Percentiles rank a stretch among this genome's conserved stretches.
These are phyloP conservation scores for Cephalotes varians DNA, from an alignment of 2,888 invertebrate genomes.

Conservation along the genomic window DNA sequence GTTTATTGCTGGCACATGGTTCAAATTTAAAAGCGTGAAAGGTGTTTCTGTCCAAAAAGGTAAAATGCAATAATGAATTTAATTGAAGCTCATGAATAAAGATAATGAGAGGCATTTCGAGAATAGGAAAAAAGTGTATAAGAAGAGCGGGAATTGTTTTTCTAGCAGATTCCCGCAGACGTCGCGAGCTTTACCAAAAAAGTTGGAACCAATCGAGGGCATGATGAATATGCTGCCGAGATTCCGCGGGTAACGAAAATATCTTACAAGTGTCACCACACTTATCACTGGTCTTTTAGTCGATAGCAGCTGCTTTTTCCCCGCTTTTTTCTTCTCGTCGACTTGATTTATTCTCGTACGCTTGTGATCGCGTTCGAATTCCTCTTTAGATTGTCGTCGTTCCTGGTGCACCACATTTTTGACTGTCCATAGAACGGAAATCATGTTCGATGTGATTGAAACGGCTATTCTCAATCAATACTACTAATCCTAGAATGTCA, in stretches of 20 bases:
- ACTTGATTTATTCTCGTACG: constrained; percentile 44
- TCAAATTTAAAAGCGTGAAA: not conserved
- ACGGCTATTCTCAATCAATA: not conserved
- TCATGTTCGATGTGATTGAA: not conserved
- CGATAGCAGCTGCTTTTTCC: constrained; percentile 29
- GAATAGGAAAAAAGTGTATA: constrained; percentile 41
- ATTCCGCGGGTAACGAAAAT: constrained; percentile 77
- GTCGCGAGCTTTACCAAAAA: constrained; percentile 81
- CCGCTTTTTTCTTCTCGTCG: constrained; percentile 35
- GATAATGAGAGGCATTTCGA: constrained; percentile 1
- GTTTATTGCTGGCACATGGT: not conserved
- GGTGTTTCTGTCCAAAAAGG: not conserved
- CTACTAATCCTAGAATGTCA: not conserved
- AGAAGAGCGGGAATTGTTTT: constrained; percentile 77
- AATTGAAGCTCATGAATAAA: constrained; percentile 20
- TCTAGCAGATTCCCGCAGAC: constrained; percentile 78
- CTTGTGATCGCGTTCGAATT: constrained; percentile 23
- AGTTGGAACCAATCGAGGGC: constrained; percentile 82
- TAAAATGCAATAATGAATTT: not conserved
- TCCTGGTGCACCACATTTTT: constrained; percentile 23
- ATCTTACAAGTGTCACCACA: constrained; percentile 46
- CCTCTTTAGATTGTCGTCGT: constrained; percentile 7
- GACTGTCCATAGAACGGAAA: not conserved
- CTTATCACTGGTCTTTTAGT: constrained; percentile 46
- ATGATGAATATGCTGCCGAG: constrained; percentile 79